Evolutionary conservation across 2,888 invertebrate genomes (phyloP), one percentile per base, ranked within the genome.

Genomic region (Brachynemurus nebulosus): DNA sequence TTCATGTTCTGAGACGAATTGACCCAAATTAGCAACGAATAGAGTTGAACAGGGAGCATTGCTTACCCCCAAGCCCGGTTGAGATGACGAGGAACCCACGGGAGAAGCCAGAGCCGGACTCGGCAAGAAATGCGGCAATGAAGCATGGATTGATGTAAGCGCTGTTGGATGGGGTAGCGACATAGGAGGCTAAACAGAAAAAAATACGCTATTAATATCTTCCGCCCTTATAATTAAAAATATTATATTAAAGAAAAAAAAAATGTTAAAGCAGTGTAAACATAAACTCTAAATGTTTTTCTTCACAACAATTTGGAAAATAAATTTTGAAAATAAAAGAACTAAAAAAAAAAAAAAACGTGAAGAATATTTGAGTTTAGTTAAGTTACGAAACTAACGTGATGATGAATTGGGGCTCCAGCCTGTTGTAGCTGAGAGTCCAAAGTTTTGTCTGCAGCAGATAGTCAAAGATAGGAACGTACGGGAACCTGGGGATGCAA

Each of bases 401-500:
- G 71, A 55, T 65, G 65, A 57, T 62, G 63, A 65, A 70, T 69
- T 63, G 69, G 68, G 65, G 69, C 68, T 65, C 67, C 68, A 61
- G 70, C 60, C 59, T 61, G 61, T 57, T 62, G 62, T 54, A 62
- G 69, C 64, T 69, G 70, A 62, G 68, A 66, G 66, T 70, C 69
- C 70, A 67, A 64, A 67, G 76, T 75, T 74, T 84, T 80, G 76
- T 80, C 80, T 74, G 81, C 78, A 19, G 37, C 42, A 84, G 86
- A 85, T 88, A 89, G 89, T 90, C 89, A 90, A 82, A 90, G 89
- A 78, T 88, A 90, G 72, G 89, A 89, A 72, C 90, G 86, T 69
- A 91, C 91, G 68, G 91, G 91, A 70, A 93, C 89, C 82, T 95
- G 93, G 68, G 91, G 90, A 74, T 92, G 91, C 72, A 95, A 82